Base-by-base conservation (phyloP, 2,888 invertebrate species). In the Nymphalis c-album region DNA sequence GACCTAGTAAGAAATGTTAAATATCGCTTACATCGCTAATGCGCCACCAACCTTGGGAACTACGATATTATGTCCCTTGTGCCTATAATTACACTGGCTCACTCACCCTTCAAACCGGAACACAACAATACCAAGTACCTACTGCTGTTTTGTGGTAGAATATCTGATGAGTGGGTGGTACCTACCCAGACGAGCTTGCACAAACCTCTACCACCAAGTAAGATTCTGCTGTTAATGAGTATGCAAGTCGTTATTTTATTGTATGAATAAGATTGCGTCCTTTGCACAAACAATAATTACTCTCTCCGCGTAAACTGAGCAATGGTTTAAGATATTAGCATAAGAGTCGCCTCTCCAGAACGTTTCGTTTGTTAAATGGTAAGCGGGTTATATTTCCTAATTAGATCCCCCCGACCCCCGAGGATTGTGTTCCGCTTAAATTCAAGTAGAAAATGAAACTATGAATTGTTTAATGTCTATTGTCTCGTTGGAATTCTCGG, bases 371-470 rank as follows among this genome's bases (percentile, higher is more conserved):
- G 45, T 18, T 47, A 13, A 46, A 51, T 40, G 53, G 65, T 35
- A 18, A 57, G 53, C 26, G 47, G 40, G 47, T 22, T 55, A 65
- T 65, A 65, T 48, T 60, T 65, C 47, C 65, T 65, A 13, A 47
- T 65, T 61, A 61, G 35, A 17, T 31, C 31, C 13, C 46, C 22
- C 35, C 31, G 53, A 60, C 13, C 46, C 22, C 35, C 31, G 53
- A 60, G 20, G 47, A 60, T 53, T 47, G 65, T 51, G 18, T 16
- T 58, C 18, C 45, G 48, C 17, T 60, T 10, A 62, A 60, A 13
- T 40, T 17, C 5, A 51, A 62, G 20, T 35, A 22, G 5, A 51
- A 51, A 51, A 20, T 40, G 48, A 35, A 61, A 50, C 16, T 59
- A n/a, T 31, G n/a, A 35, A 55, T 31, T 55, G 55, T 55, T 17